Base-by-base conservation (phyloP, 2,113 vertebrate species). In the Colistium nudipinnis region DNA sequence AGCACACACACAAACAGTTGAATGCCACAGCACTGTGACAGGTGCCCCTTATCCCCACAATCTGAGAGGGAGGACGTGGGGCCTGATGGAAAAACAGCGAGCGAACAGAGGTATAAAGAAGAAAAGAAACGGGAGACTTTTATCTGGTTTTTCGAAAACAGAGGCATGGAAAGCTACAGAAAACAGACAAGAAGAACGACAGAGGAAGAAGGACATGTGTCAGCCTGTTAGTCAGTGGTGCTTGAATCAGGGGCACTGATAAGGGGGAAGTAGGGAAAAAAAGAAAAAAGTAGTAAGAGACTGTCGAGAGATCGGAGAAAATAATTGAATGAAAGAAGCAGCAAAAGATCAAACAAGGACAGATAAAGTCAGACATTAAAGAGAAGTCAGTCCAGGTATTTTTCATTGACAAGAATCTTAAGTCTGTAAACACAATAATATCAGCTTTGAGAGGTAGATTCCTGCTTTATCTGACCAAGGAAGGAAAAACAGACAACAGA, bases 1-100 rank as follows among this genome's bases (percentile, higher is more conserved):
- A 4, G 9, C 62, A 45, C 64, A 45, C 72, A 53, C 65, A 44
- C 47, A 68, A 68, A 85, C 87, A 89, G 70, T 20, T 80, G 72
- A 88, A 75, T 25, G 56, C 64, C 70, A 59, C 57, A 48, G 68
- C 60, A 41, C 64, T 73, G 62, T 25, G 72, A 84, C 90, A 90
- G 91, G 88, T 92, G 92, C 88, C 81, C 74, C 87, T 87, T 92
- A 93, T 93, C 90, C 78, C 14, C 43, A 5, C 16, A 24, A 91
- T 92, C 86, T 84, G 11, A 3, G 19, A 36, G 45, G 4, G 16
- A 48, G 36, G n/a, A 74, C 70, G 30, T 4, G 65, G 19, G 62
- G 55, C 55, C 54, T 39, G 39, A 64, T n/a, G 55, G 25, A 49
- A 62, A 80, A 81, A 77, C 71, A 67, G 48, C 66, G 3, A 76